A percentile compares a stretch with the other conserved stretches of the same genome.
Conservation (phyloP, 2,797 vertebrate species). For the Dendrocincla fuliginosa region DNA sequence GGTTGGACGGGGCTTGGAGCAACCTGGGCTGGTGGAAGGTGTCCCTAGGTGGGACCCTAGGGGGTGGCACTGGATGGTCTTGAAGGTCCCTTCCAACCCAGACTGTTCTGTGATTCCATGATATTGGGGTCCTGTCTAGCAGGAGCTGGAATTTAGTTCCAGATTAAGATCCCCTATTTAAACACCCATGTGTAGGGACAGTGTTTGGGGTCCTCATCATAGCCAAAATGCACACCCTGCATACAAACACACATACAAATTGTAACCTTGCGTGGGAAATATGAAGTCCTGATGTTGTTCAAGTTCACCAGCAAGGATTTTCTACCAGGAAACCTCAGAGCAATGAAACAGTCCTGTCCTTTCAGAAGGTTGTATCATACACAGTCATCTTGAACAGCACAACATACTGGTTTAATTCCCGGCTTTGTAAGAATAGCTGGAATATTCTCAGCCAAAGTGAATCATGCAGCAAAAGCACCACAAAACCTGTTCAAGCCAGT, state of each 20-base stretch:
- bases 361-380: not conserved
- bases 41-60: no score
- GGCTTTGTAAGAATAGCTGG: not conserved
- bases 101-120: not conserved
- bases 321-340: not conserved
- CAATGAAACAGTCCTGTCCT: not conserved
- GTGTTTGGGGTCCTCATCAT: not conserved
- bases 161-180: not conserved
- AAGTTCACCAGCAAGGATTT: not conserved
- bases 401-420: not conserved
- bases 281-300: not conserved
- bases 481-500: not conserved
- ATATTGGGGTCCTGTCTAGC: not conserved
- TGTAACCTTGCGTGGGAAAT: not conserved
- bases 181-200: not conserved
- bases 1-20: accelerated
- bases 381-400: not conserved
- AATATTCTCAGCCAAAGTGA: not conserved
- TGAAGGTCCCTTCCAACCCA: not conserved
- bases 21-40: accelerated
- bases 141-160: not conserved
- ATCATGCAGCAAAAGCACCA: not conserved
- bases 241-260: not conserved
- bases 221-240: not conserved
- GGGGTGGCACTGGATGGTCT: no score